Evolutionary conservation across 2,113 vertebrate genomes (phyloP), one percentile per base, ranked within the genome.

Genomic region (Geococcyx californianus): DNA sequence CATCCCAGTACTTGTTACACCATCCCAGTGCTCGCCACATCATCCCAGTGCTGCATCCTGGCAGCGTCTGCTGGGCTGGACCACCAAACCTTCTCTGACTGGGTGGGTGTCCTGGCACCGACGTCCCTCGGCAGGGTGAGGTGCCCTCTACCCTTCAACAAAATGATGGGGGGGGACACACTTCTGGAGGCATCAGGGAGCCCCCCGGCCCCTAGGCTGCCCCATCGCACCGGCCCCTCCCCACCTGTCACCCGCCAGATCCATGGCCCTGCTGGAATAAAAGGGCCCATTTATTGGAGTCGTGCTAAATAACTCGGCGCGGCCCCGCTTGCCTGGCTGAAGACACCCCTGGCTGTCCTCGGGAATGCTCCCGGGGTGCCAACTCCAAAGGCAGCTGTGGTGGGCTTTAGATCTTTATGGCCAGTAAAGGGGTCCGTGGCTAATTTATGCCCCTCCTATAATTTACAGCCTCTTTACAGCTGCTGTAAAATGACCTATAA

Each of bases 381-480:
- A 90, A 90, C 87, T 62, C 90, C 74, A 60, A 91, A 82, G 85
- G 96, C 96, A 94, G 94, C 96, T 95, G 94, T 93, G 95, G 90
- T 93, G 92, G 94, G 74, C 90, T 84, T 96, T 68, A 96, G 96
- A 97, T 96, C 95, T 96, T 97, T 97, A 97, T 90, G 92, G 96
- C 95, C 97, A 94, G 82, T 96, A 95, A 96, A 96, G 95, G 95
- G 94, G 82, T 92, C 96, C 93, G 29, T 95, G 92, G 92, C 95
- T 97, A 94, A 97, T 96, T 97, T 96, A 97, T 94, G 87, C 96
- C 91, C 95, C 91, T 96, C 93, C 94, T 97, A 70, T 97, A 97
- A 97, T 97, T 97, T 96, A 97, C 95, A 96, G 92, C 95, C 94
- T 88, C 93, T 97, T 96, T 96, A 97, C 97, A 97, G 94, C 95